phyloP scores from a whole-genome alignment of 2,113 vertebrate species.

The Calyptommatus sinebrachiatus region DNA sequence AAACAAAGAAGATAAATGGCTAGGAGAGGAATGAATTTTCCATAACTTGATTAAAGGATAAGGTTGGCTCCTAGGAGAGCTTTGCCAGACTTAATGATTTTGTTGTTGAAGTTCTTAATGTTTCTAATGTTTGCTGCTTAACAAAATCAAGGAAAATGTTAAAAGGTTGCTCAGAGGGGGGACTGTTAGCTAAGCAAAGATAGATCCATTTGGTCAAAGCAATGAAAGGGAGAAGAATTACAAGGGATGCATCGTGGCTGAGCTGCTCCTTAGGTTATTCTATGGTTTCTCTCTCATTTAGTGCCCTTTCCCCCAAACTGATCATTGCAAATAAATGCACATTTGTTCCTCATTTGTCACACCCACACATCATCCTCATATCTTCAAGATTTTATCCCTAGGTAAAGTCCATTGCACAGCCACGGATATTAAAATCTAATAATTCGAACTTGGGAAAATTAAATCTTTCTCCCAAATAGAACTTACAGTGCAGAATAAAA shows the following conservation, averaged over 20 bases:
- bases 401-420: not conserved
- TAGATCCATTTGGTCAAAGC: conserved; percentile 4
- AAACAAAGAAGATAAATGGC: conserved; percentile 75
- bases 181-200: conserved; percentile 35
- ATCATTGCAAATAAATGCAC: not conserved
- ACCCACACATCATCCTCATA: not conserved
- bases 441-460: not conserved
- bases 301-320: not conserved
- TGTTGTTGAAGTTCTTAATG: conserved; percentile 75
- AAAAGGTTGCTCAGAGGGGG: conserved; percentile 64
- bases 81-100: conserved; percentile 71
- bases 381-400: not conserved
- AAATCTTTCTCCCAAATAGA: not conserved
- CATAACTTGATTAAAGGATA: conserved; percentile 73
- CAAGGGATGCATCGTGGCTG: no score
- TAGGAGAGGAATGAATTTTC: conserved; percentile 70
- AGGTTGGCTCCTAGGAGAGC: conserved; percentile 70
- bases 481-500: not conserved
- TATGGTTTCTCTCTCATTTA: not conserved
- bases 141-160: conserved; percentile 76
- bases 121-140: conserved; percentile 75
- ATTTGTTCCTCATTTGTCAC: conserved; percentile 7
- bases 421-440: not conserved
- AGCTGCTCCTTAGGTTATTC: not conserved
- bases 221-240: not conserved